Evolutionary conservation across 2,888 invertebrate genomes (phyloP), one percentile per base, ranked within the genome.

Genomic region (Caenorhabditis sp.): DNA sequence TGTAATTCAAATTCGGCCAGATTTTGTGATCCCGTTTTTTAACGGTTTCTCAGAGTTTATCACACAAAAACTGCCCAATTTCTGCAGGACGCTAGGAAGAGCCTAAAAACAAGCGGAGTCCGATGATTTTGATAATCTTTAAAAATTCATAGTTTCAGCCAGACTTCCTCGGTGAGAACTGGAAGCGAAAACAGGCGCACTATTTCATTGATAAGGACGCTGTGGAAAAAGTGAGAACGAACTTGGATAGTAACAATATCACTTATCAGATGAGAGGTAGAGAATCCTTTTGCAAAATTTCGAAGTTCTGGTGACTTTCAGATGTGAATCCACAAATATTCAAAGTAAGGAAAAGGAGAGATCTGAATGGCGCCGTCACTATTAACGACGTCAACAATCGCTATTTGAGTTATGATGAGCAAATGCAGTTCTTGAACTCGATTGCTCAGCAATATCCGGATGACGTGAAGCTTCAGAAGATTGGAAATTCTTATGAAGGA

Each of bases 371-470:
- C 10, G 63, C 44, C n/a, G 63, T 80, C 28, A 63, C 51, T n/a
- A 77, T 84, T 12, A 41, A 59, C 19, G 84, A 84, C 41, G 64
- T 84, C 54, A 77, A 84, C 54, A 72, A 47, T 38, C 47, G 77
- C 28, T 84, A 80, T 73, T 68, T 84, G 49, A 70, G 70, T 47
- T 84, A 77, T 69, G 80, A 85, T 47, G 84, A 85, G 72, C 84
- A 85, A 73, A 82, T 85, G 66, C 74, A 79, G 66, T 85, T 81
- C 63, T 1, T 85, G 24, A 76, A 74, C 14, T 41, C 58, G 1
- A 4, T 85, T 1, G 58, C 81, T 22, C 64, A 68, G 19, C 69
- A 79, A 38, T 79, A 47, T 66, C 81, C 81, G 4, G 16, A 75
- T n/a, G 51, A 61, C 28, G 68, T 79, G 4, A 81, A 77, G 38